phyloP scores from a whole-genome alignment of 2,113 vertebrate species.

The Melospiza georgiana region DNA sequence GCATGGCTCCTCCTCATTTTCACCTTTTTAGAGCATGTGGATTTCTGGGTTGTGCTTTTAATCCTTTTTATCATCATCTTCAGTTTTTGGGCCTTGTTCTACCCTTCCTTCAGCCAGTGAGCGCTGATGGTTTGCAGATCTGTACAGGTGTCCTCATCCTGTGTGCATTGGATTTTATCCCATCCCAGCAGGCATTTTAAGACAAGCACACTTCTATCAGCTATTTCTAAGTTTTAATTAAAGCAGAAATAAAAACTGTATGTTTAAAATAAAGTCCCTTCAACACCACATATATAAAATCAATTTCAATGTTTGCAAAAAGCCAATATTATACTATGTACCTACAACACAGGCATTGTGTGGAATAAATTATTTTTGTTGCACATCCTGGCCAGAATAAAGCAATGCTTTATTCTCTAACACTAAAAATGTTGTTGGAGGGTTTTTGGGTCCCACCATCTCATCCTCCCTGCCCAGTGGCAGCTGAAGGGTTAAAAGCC shows the following conservation, averaged over 20 bases:
- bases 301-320: not conserved
- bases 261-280: not conserved
- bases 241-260: not conserved
- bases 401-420: not conserved
- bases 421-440: not conserved
- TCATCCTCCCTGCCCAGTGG: not conserved
- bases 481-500: slow-evolving; percentile 64
- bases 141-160: not conserved
- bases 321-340: not conserved
- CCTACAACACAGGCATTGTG: accelerated
- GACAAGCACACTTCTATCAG: not conserved
- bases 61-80: not conserved
- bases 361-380: not conserved
- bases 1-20: not conserved
- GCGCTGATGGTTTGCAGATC: not conserved
- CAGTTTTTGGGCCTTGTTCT: not conserved
- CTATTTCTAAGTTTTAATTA: not conserved
- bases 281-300: not conserved
- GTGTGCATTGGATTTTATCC: not conserved
- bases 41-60: not conserved
- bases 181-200: not conserved
- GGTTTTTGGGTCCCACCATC: accelerated
- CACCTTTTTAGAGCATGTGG: not conserved
- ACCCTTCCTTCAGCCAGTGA: not conserved
- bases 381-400: not conserved